A percentile compares a stretch with the other conserved stretches of the same genome.
Conservation (phyloP, 2,888 invertebrate species). For the Epistrophe eligans region DNA sequence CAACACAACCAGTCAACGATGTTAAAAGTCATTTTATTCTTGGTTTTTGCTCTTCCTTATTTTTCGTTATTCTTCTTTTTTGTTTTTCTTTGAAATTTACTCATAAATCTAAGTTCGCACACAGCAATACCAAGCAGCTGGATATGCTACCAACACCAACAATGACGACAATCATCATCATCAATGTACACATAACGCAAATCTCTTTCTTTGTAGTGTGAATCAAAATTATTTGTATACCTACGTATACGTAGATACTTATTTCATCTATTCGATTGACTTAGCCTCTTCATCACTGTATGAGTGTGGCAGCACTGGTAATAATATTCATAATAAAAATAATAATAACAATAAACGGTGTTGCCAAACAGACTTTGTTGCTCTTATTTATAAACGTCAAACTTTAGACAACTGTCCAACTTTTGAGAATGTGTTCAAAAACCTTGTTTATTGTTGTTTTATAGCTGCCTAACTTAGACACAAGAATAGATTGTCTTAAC, state of each 20-base stretch:
- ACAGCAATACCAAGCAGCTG: conserved; percentile 37
- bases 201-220: conserved; percentile 56
- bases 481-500: too few relatives aligned
- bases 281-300: not conserved
- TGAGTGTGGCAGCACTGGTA: conserved; percentile 24
- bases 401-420: too few relatives aligned
- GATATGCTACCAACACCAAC: conserved; percentile 42
- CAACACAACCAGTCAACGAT: conserved; percentile 3
- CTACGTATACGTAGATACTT: not conserved
- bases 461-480: too few relatives aligned
- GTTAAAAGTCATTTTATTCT: conserved; percentile 19
- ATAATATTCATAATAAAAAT: conserved; percentile 1
- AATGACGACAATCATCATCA: conserved; percentile 60
- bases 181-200: conserved; percentile 27
- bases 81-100: conserved; percentile 47
- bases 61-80: conserved; percentile 15
- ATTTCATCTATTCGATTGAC: not conserved
- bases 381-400: too few relatives aligned
- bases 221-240: conserved; percentile 61
- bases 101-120: conserved; percentile 51
- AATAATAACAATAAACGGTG: not conserved
- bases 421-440: too few relatives aligned
- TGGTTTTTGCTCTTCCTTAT: conserved; percentile 19
- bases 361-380: conserved; percentile 12
- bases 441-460: too few relatives aligned